Base-by-base conservation (phyloP, 2,113 vertebrate species). In the Motacilla tschutschensis region DNA sequence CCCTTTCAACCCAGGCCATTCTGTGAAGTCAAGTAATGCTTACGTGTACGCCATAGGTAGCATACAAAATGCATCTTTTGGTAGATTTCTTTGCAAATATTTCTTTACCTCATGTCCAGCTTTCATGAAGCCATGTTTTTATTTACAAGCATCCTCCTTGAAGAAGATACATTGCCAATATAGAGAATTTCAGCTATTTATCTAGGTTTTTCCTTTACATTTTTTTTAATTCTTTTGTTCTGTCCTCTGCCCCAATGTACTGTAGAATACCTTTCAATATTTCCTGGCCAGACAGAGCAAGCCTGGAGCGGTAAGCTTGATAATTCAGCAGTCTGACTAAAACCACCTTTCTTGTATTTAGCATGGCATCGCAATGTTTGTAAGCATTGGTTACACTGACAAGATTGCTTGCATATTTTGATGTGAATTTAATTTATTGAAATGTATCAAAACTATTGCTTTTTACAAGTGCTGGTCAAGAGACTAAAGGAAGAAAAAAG, bases 251-350 rank as follows among this genome's bases (percentile, higher is more conserved):
- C 98, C 98, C 97, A 96, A 98, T 95, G 94, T 97, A 96, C 93
- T 96, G 26, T 99, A 99, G 99, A 99, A 98, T 99, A 90, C 98
- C 98, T 98, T 99, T 99, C 98, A 99, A 96, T 99, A 98, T 99
- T 96, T 98, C 99, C 95, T 99, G 99, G 99, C 98, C 99, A 97
- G 99, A 99, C 96, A 99, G 98, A 98, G 97, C 97, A 97, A 96
- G 98, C 96, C 97, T 98, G 89, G 98, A 98, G 98, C 98, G 99
- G 99, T 99, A 99, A 99, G 99, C 98, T 81, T 91, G 93, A 95
- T 87, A 77, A 95, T 79, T 89, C 93, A 94, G 83, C 93, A 86
- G 91, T 94, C 94, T 95, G 83, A 88, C 70, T 80, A 91, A 95
- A 89, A n/a, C 86, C 75, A 92, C 88, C 67, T 87, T 91, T 92